These are phyloP conservation scores for Hemibagrus guttatus DNA, from an alignment of 2,797 vertebrate species.

Conservation along the genomic window DNA sequence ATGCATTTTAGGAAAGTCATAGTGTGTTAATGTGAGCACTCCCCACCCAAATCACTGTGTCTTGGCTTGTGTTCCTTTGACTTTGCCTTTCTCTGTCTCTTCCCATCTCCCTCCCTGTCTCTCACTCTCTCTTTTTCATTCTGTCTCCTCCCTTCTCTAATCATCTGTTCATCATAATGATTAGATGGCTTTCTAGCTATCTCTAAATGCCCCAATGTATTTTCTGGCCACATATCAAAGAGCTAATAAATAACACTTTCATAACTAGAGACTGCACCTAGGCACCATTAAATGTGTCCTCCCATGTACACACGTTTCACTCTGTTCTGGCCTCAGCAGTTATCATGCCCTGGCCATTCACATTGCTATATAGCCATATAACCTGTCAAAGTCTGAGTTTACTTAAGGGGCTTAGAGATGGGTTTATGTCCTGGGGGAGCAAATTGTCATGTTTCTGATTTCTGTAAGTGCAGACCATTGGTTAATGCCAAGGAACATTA, in stretches of 20 bases:
- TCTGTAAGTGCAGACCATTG: conserved; percentile 21
- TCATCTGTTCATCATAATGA: conserved; percentile 44
- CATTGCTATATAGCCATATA: not conserved
- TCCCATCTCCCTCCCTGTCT: not conserved
- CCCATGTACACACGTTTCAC: conserved; percentile 7
- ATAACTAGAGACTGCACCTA: conserved; percentile 18
- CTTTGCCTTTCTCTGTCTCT: conserved; percentile 22
- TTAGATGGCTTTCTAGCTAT: conserved; percentile 27
- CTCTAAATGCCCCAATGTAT: conserved; percentile 36
- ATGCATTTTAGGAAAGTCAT: conserved; percentile 29
- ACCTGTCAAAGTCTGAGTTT: conserved; percentile 39
- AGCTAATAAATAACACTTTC: conserved; percentile 14
- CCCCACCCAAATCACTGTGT: not conserved
- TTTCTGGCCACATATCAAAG: conserved; percentile 41
- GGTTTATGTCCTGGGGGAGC: conserved; percentile 25
- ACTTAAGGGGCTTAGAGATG: conserved; percentile 47
- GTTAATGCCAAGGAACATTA: not conserved
- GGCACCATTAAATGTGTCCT: conserved; percentile 23
- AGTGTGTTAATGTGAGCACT: conserved; percentile 28
- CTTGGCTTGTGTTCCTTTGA: conserved; percentile 14
- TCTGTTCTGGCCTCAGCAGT: not conserved
- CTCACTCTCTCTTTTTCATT: conserved; percentile 11
- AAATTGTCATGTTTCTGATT: conserved; percentile 48
- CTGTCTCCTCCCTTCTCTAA: conserved; percentile 21
- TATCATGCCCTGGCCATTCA: not conserved